Evolutionary conservation across 2,797 vertebrate genomes (phyloP).

Genomic region (Mus caroli): DNA sequence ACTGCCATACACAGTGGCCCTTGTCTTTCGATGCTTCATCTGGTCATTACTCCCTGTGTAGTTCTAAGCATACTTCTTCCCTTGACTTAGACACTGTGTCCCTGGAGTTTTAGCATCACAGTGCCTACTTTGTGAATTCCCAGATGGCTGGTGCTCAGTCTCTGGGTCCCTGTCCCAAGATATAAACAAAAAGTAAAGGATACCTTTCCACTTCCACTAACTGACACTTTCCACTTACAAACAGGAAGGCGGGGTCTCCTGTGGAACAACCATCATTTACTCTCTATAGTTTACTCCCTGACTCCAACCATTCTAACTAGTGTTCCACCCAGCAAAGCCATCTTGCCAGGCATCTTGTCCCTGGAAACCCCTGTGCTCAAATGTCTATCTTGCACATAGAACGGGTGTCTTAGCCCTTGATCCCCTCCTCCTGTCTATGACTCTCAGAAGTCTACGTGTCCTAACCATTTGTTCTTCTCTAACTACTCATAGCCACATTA

Average conservation of each 20-base stretch:
- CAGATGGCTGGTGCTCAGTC: neutral
- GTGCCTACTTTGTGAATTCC: neutral
- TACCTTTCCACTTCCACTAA: neutral
- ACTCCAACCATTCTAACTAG: neutral
- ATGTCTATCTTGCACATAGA: neutral
- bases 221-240: neutral
- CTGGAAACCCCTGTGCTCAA: neutral
- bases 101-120: neutral
- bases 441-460: neutral
- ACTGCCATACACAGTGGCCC: neutral
- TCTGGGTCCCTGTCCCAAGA: neutral
- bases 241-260: neutral
- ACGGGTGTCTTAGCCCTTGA: neutral
- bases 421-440: neutral
- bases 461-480: neutral
- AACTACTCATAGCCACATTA: neutral
- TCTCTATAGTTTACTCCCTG: neutral
- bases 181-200: slow-evolving; percentile 5
- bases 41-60: neutral
- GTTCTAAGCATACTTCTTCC: neutral
- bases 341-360: neutral
- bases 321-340: neutral
- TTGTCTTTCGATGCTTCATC: neutral
- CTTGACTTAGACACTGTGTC: neutral
- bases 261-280: neutral